A percentile compares a stretch with the other conserved stretches of the same genome.
Conservation (phyloP, 2,797 vertebrate species). For the Arnoldichthys spilopterus region DNA sequence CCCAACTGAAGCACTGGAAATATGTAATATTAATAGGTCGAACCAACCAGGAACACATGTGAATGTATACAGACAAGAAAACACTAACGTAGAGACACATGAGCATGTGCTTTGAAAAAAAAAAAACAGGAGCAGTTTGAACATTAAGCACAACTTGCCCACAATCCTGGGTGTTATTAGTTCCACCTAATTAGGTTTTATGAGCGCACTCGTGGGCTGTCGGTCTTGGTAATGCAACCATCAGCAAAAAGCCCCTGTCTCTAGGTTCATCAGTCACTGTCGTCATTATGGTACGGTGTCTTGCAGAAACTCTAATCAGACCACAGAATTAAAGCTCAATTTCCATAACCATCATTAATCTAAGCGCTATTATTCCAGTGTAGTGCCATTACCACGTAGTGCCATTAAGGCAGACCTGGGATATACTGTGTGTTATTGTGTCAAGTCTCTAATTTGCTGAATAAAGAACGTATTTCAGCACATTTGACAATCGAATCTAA, state of each 20-base stretch:
- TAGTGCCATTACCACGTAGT: not conserved
- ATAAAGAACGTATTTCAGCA: not conserved
- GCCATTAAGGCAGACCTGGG: not conserved
- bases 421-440: not conserved
- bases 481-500: too few species aligned
- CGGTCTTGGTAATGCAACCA: conserved; percentile 1
- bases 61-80: not conserved
- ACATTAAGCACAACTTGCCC: conserved; percentile 15
- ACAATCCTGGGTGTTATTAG: conserved; percentile 33
- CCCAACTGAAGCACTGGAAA: too few species aligned
- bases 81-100: not conserved
- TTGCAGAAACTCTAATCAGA: not conserved
- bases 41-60: too few species aligned
- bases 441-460: not conserved
- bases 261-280: conserved; percentile 25
- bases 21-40: too few species aligned
- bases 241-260: conserved; percentile 16
- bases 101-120: not conserved
- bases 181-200: conserved; percentile 41
- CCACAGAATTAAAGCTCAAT: not conserved
- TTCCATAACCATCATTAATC: not conserved
- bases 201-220: not conserved
- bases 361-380: not conserved
- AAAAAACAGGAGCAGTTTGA: conserved; percentile 16
- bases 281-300: not conserved